These are phyloP conservation scores for Botia almorhae DNA, from an alignment of 2,797 vertebrate genomes.

Conservation along the genomic window DNA sequence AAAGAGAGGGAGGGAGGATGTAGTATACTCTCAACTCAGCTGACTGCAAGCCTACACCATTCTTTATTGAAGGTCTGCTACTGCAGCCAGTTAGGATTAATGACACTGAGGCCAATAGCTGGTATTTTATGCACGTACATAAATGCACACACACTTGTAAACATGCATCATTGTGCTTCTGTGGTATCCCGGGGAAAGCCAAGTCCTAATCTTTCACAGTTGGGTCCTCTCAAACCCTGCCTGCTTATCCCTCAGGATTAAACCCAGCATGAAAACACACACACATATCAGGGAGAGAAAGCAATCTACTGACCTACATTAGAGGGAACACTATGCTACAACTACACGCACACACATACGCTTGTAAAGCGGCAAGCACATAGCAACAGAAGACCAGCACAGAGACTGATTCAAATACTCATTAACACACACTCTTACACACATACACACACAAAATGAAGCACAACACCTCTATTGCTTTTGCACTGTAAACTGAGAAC, in stretches of 20 bases:
- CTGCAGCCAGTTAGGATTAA: slow-evolving; percentile 52
- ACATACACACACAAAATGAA: slow-evolving; percentile 3
- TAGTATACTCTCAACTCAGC: slow-evolving; percentile 33
- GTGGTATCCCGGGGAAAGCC: slow-evolving; percentile 57
- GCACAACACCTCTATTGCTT: slow-evolving; percentile 15
- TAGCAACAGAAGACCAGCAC: slow-evolving; percentile 41
- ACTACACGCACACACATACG: slow-evolving; percentile 21
- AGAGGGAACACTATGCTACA: slow-evolving; percentile 54
- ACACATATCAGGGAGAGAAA: slow-evolving; percentile 17
- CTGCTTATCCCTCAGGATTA: slow-evolving; percentile 63
- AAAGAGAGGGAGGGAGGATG: too few species aligned
- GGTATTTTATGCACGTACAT: slow-evolving; percentile 16
- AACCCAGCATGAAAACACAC: slow-evolving; percentile 11
- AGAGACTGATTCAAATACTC: slow-evolving; percentile 45
- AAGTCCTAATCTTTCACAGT: slow-evolving; percentile 54
- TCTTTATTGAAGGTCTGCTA: slow-evolving; percentile 45
- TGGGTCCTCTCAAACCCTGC: slow-evolving; percentile 40
- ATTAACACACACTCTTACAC: slow-evolving; percentile 20
- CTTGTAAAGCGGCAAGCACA: slow-evolving; percentile 43
- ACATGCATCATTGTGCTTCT: slow-evolving; percentile 36
- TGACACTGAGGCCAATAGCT: slow-evolving; percentile 45
- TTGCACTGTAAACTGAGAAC: slow-evolving; percentile 38
- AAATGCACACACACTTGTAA: slow-evolving; percentile 33
- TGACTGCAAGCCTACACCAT: slow-evolving; percentile 29
- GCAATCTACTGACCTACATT: slow-evolving; percentile 63